A percentile compares a stretch with the other conserved stretches of the same genome.
These are phyloP conservation scores for Drosophila formosana DNA, from an alignment of 2,888 invertebrate species.

Conservation along the genomic window DNA sequence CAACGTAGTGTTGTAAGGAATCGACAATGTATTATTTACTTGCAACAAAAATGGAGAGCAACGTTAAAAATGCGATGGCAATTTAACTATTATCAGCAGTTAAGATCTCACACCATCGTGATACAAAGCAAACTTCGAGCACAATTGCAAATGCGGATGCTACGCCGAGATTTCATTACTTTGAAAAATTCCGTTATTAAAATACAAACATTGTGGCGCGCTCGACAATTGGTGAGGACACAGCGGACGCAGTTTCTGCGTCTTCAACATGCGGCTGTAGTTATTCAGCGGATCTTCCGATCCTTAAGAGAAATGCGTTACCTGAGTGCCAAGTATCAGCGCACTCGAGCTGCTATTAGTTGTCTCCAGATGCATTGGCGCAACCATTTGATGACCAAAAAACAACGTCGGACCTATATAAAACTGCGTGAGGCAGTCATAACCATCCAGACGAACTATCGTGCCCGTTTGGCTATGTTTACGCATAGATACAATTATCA, in stretches of 20 bases:
- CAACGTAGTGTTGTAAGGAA: constrained; percentile 56
- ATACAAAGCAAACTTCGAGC: constrained; percentile 81
- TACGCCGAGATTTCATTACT: constrained; percentile 59
- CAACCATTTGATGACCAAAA: constrained; percentile 60
- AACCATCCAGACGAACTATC: constrained; percentile 52
- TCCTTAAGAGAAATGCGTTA: constrained; percentile 77
- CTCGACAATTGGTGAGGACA: constrained; percentile 58
- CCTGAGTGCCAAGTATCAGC: constrained; percentile 77
- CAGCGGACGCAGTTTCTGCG: constrained; percentile 53
- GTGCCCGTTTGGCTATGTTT: constrained; percentile 72
- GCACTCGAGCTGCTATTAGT: constrained; percentile 71
- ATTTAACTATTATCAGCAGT: constrained; percentile 71
- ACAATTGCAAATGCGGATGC: constrained; percentile 68
- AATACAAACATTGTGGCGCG: constrained; percentile 84
- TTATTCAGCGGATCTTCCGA: constrained; percentile 74
- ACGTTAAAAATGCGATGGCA: constrained; percentile 67
- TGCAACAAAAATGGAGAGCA: constrained; percentile 83
- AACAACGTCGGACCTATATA: constrained; percentile 36
- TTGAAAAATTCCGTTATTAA: constrained; percentile 60
- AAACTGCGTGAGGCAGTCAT: constrained; percentile 37
- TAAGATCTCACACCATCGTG: constrained; percentile 62
- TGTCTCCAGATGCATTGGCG: constrained; percentile 84
- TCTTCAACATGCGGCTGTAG: constrained; percentile 81
- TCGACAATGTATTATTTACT: constrained; percentile 66
- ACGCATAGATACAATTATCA: constrained; percentile 59